Evolutionary conservation across 2,113 vertebrate species (phyloP), one percentile per base, ranked within the genome.

Genomic region (Anhinga rufa): DNA sequence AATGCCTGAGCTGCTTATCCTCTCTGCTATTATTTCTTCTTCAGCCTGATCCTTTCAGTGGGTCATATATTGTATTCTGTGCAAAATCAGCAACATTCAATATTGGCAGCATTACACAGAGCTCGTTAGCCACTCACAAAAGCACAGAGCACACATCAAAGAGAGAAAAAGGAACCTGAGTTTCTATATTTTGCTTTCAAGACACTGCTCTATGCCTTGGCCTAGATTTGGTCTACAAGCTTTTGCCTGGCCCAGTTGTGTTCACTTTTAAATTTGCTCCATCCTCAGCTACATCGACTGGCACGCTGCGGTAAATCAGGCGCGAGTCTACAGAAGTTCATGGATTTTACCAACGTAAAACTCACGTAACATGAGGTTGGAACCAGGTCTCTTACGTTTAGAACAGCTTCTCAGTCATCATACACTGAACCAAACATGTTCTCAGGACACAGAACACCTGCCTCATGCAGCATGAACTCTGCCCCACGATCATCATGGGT

Each of bases 131-230:
- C 86, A 68, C 86, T 95, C 96, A 89, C 86, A 95, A 89, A 95
- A 95, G 91, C 94, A 71, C 91, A 95, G 69, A 92, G 82, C 72
- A 55, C 72, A 95, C 89, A 96, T 95, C 89, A 95, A 97, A 97
- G 93, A 71, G 22, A 54, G n/a, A 84, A 84, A 88, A 86, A 93
- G 49, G 28, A 94, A 93, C 76, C 38, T 68, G 91, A 89, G 89
- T 75, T 94, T 91, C 83, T 93, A 2, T 82, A 88, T 83, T 95
- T 86, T 92, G n/a, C 88, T 93, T 97, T 91, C 74, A 89, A 95
- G 81, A 60, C 0, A 6, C 48, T 66, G 76, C 64, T 86, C 17
- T 77, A 65, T 70, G 44, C 75, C 60, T 95, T 93, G 95, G 86
- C 96, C 96, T 96, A 95, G 86, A 95, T 97, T 95, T 82, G 22